phyloP scores from a whole-genome alignment of 2,797 vertebrate species.

The Sebastes iracundus region DNA sequence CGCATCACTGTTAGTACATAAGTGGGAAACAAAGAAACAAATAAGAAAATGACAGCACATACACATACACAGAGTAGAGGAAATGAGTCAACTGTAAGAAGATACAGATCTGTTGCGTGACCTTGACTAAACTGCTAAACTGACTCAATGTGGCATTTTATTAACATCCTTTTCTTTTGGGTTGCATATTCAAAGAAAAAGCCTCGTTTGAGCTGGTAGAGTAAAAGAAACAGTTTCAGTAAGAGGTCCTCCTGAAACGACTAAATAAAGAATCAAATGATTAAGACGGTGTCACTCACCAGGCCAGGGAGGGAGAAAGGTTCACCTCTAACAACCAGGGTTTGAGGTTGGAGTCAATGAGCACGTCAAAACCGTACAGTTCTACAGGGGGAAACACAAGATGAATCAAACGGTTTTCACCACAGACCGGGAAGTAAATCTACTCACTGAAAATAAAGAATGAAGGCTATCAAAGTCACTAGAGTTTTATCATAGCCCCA shows the following conservation, averaged over 20 bases:
- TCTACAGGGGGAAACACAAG: conserved; percentile 82
- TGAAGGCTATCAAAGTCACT: conserved; percentile 49
- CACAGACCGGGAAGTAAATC: conserved; percentile 18
- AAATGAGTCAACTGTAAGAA: background rate
- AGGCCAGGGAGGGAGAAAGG: conserved; percentile 95
- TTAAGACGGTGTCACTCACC: conserved; percentile 84
- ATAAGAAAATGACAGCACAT: background rate
- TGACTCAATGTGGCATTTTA: conserved; percentile 13
- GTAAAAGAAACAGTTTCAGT: background rate
- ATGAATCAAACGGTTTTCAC: conserved; percentile 43
- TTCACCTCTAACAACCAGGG: conserved; percentile 99
- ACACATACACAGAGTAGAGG: background rate
- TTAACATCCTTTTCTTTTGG: conserved; percentile 1
- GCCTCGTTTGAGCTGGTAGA: background rate
- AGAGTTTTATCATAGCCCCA: conserved; percentile 43
- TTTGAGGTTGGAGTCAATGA: conserved; percentile 95
- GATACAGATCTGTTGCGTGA: conserved; percentile 7
- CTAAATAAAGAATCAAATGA: conserved; percentile 17
- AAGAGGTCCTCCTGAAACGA: conserved; percentile 14
- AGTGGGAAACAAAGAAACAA: conserved; percentile 16
- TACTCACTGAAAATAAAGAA: conserved; percentile 16
- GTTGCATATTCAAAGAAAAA: background rate
- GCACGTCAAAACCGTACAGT: conserved; percentile 97
- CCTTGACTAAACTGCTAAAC: conserved; percentile 22
- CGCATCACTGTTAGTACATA: conserved; percentile 86